Evolutionary conservation across 2,113 vertebrate species (phyloP), one percentile per base, ranked within the genome.

Genomic region (Machaerirhynchus nigripectus): DNA sequence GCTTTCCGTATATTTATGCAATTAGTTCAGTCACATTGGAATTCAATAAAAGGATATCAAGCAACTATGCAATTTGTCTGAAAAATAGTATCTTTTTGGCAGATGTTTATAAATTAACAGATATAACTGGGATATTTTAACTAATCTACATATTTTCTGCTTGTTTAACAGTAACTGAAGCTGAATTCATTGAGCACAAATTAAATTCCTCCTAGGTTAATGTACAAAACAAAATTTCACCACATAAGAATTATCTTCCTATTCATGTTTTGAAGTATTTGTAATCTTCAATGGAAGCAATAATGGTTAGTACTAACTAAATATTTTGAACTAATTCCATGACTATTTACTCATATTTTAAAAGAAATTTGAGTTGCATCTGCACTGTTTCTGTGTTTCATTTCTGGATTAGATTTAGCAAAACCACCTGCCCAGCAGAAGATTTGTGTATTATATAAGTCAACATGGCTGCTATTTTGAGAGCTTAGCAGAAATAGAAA

Each of bases 381-480:
- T 68, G 42, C 30, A 71, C 42, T 22, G 59, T 31, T 80, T 91
- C 50, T 61, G 12, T 89, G 26, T 94, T 94, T 93, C 37, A 57
- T 55, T 93, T 92, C 90, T 80, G 79, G 75, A 88, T 91, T 93
- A 88, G 16, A 35, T 69, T 92, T 59, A 63, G 37, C 31, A 88
- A 94, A 95, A 90, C 33, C 88, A 92, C 64, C 86, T 90, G 60
- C 76, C 49, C 69, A 78, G 35, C 9, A 73, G 44, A 77, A 67
- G 42, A 76, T 84, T 75, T 87, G 12, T 39, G 12, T 71, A 56
- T 68, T 81, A 79, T 10, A 4, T 64, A 67, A 95, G 53, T 91
- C 77, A 91, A 93, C 35, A 82, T 23, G 80, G 53, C 49, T 94
- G 81, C 61, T 95, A 69, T 96, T 96, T 95, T 87, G 65, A 89